Evolutionary conservation across 2,888 invertebrate species (phyloP).

Genomic region (Pristionchus exspectatus): DNA sequence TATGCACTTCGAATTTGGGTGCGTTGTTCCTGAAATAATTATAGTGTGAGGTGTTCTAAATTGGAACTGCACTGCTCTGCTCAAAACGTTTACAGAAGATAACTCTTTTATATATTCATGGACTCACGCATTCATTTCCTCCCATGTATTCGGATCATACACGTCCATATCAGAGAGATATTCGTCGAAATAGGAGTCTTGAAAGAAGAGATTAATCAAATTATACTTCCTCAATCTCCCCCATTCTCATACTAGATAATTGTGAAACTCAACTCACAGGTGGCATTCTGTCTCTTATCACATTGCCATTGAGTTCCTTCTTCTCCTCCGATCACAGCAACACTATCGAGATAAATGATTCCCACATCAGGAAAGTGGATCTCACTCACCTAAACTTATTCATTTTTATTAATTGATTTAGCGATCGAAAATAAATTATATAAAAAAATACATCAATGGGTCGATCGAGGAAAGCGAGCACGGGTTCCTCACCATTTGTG

Average conservation of each 20-base stretch:
- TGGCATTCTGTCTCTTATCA: neutral
- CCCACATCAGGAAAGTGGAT: slow-evolving; percentile 2
- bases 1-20: slow-evolving; percentile 1
- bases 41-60: too few species aligned
- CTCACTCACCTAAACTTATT: slow-evolving; percentile 26
- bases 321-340: neutral
- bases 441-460: neutral
- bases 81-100: too few species aligned
- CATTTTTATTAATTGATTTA: neutral
- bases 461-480: neutral
- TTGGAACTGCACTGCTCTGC: neutral
- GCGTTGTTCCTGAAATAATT: neutral
- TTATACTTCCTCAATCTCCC: neutral
- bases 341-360: slow-evolving; percentile 31
- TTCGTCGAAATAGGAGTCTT: slow-evolving; percentile 15
- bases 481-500: neutral
- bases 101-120: neutral
- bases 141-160: slow-evolving; percentile 22
- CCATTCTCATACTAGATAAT: neutral
- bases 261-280: neutral
- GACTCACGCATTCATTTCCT: neutral
- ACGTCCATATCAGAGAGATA: neutral
- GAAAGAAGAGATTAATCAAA: neutral
- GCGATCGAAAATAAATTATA: neutral
- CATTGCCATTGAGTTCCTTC: slow-evolving; percentile 30